phyloP scores from a whole-genome alignment of 2,888 invertebrate genomes.

The Meiosimyza decipiens region DNA sequence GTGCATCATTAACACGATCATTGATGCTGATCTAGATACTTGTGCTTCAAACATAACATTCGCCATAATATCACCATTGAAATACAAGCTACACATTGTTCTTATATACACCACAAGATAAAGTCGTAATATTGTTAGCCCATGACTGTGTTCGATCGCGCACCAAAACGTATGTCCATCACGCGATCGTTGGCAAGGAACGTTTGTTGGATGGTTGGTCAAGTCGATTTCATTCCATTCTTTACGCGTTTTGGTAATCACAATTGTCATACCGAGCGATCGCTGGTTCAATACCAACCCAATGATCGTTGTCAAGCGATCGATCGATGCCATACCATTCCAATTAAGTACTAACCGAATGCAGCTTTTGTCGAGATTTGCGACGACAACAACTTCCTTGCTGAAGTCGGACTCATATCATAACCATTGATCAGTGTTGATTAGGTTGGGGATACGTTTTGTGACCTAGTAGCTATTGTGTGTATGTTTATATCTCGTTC shows the following conservation, averaged over 20 bases:
- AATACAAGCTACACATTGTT: neutral
- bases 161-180: conserved; percentile 31
- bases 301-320: neutral
- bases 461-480: neutral
- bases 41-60: conserved; percentile 8
- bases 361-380: neutral
- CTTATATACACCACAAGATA: conserved; percentile 3
- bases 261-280: conserved; percentile 28
- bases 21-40: conserved; percentile 15
- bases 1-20: conserved; percentile 33
- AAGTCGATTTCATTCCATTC: conserved; percentile 29
- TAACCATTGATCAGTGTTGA: conserved; percentile 36
- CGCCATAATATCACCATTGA: conserved; percentile 24
- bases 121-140: conserved; percentile 24
- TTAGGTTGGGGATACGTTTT: conserved; percentile 20
- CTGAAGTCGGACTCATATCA: conserved; percentile 22
- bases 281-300: neutral
- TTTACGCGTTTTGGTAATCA: conserved; percentile 31
- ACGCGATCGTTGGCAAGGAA: conserved; percentile 9
- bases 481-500: neutral
- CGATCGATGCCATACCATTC: conserved; percentile 21
- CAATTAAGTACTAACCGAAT: conserved; percentile 26
- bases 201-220: conserved; percentile 6
- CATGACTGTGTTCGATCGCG: conserved; percentile 5
- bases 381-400: neutral